A percentile compares a stretch with the other conserved stretches of the same genome.
phyloP scores from a whole-genome alignment of 2,797 vertebrate species.

The Sebastes cheni region DNA sequence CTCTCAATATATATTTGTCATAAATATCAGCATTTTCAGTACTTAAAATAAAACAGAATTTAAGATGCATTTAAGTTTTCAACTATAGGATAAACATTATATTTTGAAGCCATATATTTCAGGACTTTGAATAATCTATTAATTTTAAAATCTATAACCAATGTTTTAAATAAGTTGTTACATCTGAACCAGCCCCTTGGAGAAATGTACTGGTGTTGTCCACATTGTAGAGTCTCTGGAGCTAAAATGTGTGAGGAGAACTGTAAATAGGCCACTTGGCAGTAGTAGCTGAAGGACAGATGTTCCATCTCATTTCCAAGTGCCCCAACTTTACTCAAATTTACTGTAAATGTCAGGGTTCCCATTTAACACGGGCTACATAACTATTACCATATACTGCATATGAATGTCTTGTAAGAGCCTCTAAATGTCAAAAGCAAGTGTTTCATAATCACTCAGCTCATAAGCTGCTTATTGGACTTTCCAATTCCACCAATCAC shows the following conservation, averaged over 20 bases:
- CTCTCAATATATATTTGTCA: background rate
- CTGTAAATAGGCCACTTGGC: slow-evolving; percentile 32
- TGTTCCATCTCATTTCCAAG: slow-evolving; percentile 4
- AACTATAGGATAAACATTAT: background rate
- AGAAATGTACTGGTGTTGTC: background rate
- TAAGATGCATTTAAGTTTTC: background rate
- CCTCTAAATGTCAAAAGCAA: slow-evolving; percentile 57
- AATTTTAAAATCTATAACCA: background rate
- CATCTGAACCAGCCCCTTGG: background rate
- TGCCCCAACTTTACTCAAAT: slow-evolving; percentile 22
- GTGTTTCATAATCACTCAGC: slow-evolving; percentile 47
- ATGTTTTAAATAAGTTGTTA: background rate
- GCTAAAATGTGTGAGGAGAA: slow-evolving; percentile 2
- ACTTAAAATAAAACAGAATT: background rate
- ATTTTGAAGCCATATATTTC: background rate
- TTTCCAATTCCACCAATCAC: slow-evolving; percentile 26
- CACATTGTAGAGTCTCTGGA: background rate
- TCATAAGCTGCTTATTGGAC: slow-evolving; percentile 48
- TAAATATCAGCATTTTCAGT: background rate
- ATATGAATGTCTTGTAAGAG: slow-evolving; percentile 43
- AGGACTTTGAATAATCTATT: background rate
- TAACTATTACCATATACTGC: slow-evolving; percentile 43
- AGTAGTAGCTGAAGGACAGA: slow-evolving; percentile 22
- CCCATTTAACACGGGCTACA: slow-evolving; percentile 32
- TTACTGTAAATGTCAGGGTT: slow-evolving; percentile 47